Evolutionary conservation across 2,797 vertebrate genomes (phyloP).

Genomic region (Sebastes paucispinis): DNA sequence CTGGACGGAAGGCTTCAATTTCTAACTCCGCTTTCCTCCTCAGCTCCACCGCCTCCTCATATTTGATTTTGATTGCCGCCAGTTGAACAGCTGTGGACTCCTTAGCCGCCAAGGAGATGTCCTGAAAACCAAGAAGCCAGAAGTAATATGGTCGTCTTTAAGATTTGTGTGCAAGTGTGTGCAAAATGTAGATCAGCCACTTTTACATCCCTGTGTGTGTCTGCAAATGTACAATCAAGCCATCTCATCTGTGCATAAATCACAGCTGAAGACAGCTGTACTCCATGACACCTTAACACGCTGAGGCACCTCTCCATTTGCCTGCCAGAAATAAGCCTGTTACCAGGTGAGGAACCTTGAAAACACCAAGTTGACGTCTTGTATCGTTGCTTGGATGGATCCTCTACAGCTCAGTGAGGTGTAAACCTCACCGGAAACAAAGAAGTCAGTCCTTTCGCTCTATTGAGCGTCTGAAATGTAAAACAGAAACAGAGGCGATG

Average conservation of each 20-base stretch:
- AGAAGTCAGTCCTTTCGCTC: conserved; percentile 27
- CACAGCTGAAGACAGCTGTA: conserved; percentile 61
- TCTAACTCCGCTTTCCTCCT: conserved; percentile 82
- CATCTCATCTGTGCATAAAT: conserved; percentile 61
- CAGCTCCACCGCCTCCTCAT: conserved; percentile 81
- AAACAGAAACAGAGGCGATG: neutral
- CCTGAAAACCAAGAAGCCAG: conserved; percentile 75
- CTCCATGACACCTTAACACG: conserved; percentile 56
- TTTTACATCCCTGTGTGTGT: conserved; percentile 42
- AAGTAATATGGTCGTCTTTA: conserved; percentile 43
- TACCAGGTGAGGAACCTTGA: conserved; percentile 74
- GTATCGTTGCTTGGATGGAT: conserved; percentile 52
- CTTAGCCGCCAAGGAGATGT: conserved; percentile 78
- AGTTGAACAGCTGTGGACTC: conserved; percentile 78
- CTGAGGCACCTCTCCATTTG: conserved; percentile 58
- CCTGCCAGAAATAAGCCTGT: conserved; percentile 68
- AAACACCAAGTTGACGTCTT: conserved; percentile 77
- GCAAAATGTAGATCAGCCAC: conserved; percentile 39
- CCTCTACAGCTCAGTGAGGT: conserved; percentile 49
- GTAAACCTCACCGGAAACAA: conserved; percentile 49
- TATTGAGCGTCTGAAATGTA: conserved; percentile 24
- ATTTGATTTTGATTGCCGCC: conserved; percentile 78
- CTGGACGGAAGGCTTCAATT: conserved; percentile 84
- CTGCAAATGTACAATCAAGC: conserved; percentile 42
- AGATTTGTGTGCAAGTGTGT: conserved; percentile 42